Base-by-base conservation (phyloP, 2,888 invertebrate genomes). In the Cheilosia soror region DNA sequence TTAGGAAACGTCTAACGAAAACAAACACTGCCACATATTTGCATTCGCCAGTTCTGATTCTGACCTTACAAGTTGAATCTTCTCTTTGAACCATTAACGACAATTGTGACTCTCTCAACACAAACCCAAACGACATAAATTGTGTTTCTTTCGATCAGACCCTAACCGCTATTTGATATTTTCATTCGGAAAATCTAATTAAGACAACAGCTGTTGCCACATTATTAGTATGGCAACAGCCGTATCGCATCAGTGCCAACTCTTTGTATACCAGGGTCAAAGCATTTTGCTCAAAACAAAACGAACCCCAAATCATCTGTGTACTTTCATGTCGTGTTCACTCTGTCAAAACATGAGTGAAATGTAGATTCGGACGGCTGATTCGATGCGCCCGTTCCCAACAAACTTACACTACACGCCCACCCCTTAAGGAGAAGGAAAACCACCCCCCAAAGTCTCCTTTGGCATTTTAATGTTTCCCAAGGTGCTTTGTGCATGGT, bases 391-490 rank as follows among this genome's bases (percentile, higher is more conserved):
- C 72, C 55, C 65, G 33, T 49, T 66, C 60, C 4, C 9, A 5
- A 44, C 44, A 25, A 2, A 31, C n/a, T 3, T 11, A 9, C 37
- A 37, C 37, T 11, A 37, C 37, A 37, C 37, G 4, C 3, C 2
- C 37, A 37, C 27, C 6, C 51, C 51, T 13, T 25, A 20, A 20
- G 20, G 27, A 6, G 27, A 40, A 51, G 15, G 27, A 63, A 71
- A 72, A 44, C 20, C 27, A 51, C 77, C 58, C 73, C 2, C 51
- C 29, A 84, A 69, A 80, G 75, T 80, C 84, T 84, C 69, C 84
- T 84, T 76, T 80, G 76, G 85, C 77, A 76, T 85, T 85, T 85
- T 85, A 85, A 85, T 85, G 85, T 85, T 81, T 57, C 85, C 85
- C 81, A 85, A 85, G 85, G 85, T 85, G 85, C 81, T 76, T 37